Evolutionary conservation across 2,888 invertebrate species (phyloP).

Genomic region (Conistra vaccinii): DNA sequence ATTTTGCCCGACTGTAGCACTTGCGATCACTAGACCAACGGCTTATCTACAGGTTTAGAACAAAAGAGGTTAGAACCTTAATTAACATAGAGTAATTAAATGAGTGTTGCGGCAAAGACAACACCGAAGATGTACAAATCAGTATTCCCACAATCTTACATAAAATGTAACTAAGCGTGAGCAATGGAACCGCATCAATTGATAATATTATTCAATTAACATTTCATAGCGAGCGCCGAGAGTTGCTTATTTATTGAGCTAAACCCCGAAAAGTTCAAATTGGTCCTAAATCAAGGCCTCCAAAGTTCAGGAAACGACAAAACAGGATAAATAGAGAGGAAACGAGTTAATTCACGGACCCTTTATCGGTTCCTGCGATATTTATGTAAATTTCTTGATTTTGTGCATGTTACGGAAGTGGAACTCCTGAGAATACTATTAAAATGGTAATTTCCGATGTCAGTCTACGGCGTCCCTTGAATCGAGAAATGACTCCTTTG

Average conservation of each 20-base stretch:
- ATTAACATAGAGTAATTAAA: conserved; percentile 9
- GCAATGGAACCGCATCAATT: conserved; percentile 36
- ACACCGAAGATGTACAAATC: conserved; percentile 4
- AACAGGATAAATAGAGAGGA: conserved; percentile 32
- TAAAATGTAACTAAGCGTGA: conserved; percentile 7
- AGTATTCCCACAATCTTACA: conserved; percentile 38
- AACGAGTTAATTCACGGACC: conserved; percentile 28
- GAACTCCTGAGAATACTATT: conserved; percentile 60
- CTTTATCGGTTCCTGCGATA: conserved; percentile 39
- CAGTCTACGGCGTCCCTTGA: conserved; percentile 31
- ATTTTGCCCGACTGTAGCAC: no score
- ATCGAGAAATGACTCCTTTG: conserved; percentile 16
- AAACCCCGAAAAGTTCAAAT: conserved; percentile 17
- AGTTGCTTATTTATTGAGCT: conserved; percentile 35
- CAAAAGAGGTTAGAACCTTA: not conserved
- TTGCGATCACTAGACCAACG: no score
- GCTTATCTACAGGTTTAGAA: not conserved
- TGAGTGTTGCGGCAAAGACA: not conserved
- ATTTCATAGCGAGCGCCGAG: conserved; percentile 20
- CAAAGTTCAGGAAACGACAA: conserved; percentile 25
- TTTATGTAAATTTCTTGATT: conserved; percentile 62
- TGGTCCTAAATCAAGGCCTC: conserved; percentile 10
- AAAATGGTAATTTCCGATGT: conserved; percentile 65
- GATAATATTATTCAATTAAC: conserved; percentile 42
- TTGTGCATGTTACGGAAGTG: conserved; percentile 62